Evolutionary conservation across 53 echinoderm and acorn worm species (phyloP).

Genomic region (Antedon mediterranea): DNA sequence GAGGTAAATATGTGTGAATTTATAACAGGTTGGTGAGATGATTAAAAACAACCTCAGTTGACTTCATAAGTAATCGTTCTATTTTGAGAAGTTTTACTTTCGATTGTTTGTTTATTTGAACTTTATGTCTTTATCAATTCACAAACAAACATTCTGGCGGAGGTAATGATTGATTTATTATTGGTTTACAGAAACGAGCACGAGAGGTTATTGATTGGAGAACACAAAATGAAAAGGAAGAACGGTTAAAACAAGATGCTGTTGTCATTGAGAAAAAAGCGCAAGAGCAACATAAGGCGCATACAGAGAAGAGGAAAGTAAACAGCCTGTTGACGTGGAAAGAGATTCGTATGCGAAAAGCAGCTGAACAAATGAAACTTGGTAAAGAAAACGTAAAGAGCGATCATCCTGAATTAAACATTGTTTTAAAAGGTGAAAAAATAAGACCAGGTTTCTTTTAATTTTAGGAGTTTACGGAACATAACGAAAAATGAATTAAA

Average conservation of each 20-base stretch:
- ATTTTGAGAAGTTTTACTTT: no score
- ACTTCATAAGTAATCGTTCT: no score
- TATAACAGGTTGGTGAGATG: no score
- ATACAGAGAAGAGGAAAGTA: conserved; percentile 41
- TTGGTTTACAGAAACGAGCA: conserved; percentile 44
- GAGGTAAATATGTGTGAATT: conserved; percentile 29
- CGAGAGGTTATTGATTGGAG: conserved; percentile 78
- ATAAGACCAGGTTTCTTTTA: not conserved
- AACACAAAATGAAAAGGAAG: conserved; percentile 22
- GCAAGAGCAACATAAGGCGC: conserved; percentile 31
- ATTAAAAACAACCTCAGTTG: no score
- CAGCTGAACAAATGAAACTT: conserved; percentile 21
- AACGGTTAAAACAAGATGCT: conserved; percentile 32
- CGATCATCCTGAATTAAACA: conserved; percentile 62
- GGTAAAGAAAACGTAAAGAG: conserved; percentile 44
- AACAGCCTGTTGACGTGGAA: conserved; percentile 41
- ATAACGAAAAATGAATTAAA: no score
- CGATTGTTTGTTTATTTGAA: no score
- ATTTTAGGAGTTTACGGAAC: no score
- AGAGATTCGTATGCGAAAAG: conserved; percentile 21
- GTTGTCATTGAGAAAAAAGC: conserved; percentile 34
- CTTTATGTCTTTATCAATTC: no score
- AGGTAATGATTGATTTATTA: no score
- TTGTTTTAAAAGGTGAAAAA: conserved; percentile 69
- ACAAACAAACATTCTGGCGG: no score